These are phyloP conservation scores for Antechinus stuartii DNA, from an alignment of 2,113 vertebrate species.

Conservation along the genomic window DNA sequence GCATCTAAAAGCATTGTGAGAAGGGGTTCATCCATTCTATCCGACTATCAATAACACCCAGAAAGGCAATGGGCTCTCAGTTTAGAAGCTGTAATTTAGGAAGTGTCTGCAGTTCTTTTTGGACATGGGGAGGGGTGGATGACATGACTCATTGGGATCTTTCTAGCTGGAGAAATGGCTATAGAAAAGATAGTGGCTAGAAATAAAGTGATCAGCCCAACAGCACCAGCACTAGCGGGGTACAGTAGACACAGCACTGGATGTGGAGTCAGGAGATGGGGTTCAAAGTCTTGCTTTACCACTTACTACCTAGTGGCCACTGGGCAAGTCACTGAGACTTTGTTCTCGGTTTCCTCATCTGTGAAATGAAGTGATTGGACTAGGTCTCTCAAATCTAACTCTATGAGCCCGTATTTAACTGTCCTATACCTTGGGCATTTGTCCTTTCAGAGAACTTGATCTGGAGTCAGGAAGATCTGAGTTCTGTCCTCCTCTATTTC, in stretches of 20 bases:
- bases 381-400: background rate
- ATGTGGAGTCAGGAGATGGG: background rate
- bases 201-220: no score
- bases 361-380: background rate
- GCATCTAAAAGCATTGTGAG: background rate
- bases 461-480: background rate
- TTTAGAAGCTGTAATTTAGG: background rate
- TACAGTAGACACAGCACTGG: background rate
- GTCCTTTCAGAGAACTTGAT: background rate
- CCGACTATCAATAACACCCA: background rate
- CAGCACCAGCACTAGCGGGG: background rate
- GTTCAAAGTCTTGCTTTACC: background rate
- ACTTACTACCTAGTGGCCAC: no score
- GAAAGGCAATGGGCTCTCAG: no score
- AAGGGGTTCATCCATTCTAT: background rate
- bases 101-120: background rate
- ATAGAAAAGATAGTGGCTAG: background rate
- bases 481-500: background rate
- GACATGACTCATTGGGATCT: background rate
- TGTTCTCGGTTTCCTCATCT: background rate
- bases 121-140: background rate
- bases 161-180: background rate
- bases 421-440: background rate
- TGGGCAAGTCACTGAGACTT: background rate
- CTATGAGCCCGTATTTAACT: background rate